Base-by-base conservation (phyloP, 2,888 invertebrate species). In the Drosophila tripunctata region DNA sequence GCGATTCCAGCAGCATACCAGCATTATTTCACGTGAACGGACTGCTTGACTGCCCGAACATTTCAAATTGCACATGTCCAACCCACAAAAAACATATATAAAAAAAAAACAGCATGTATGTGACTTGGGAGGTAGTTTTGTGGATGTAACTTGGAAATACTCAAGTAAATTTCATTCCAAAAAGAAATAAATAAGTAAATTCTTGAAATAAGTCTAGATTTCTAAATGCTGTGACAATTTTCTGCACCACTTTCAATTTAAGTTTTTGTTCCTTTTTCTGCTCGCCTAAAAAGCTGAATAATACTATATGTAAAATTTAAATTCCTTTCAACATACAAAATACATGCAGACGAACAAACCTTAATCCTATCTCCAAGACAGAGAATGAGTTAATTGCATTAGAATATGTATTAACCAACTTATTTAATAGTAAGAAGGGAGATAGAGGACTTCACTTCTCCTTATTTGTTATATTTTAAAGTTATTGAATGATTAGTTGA, bases 151-250 rank as follows among this genome's bases (percentile, higher is more conserved):
- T 43, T 43, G 41, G 51, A 74, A 79, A 85, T 88, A 72, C 88
- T 70, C 75, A 60, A 78, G 82, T 75, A 70, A 85, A 84, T 73
- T 78, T 73, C 77, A 73, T 73, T 80, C 24, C 65, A 87, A 78
- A 70, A 75, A 68, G 78, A 76, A 87, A 84, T 88, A 88, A 87
- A 88, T 87, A 85, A 85, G 87, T 81, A 85, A 85, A 85, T 85
- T 78, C 76, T 87, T 85, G 71, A 73, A 71, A 86, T 80, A 66
- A 50, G 68, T 62, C 60, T 40, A 35, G 51, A 68, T 58, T 45
- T 47, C 57, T 44, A 27, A 44, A 48, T 45, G 40, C 64, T 79
- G 72, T 69, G 77, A 67, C 84, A 76, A 73, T 58, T 78, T 60
- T 48, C 22, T 43, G 75, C 50, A 45, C 50, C 40, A 57, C 36